Base-by-base conservation (phyloP, 2,797 vertebrate genomes). In the Ctenosaura bakeri region DNA sequence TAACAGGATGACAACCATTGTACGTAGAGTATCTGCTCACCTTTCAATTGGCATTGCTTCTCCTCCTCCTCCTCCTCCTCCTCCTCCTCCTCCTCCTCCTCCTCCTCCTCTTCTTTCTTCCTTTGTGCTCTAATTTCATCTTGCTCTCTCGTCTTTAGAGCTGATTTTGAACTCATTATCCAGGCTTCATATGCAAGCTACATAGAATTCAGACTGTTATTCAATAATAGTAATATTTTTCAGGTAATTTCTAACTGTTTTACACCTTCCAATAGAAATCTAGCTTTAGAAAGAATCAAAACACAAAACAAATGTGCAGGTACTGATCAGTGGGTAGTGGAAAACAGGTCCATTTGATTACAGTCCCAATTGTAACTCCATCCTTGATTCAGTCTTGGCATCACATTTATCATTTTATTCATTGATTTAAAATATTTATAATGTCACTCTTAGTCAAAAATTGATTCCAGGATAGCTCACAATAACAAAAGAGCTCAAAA, bases 131-230 rank as follows among this genome's bases (percentile, higher is more conserved):
- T 96, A 24, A 94, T 96, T 93, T 97, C 97, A 80, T 98, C 97
- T 88, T 93, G 96, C 89, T 97, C 95, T 92, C 98, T 93, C 87
- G 95, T 95, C 90, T 95, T 95, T 20, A 98, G 96, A 18, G 98
- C 97, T 8, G 95, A 94, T 89, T 95, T 97, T 0, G 97, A 96
- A 92, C 97, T 97, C 56, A 96, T 97, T 64, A 97, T 94, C 97
- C 97, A 98, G 73, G 98, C 97, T 3, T 98, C 93, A 79, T 97
- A 97, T 0, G 97, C 97, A 92, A 98, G 94, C 98, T 98, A 92
- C 2, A 22, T 42, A 91, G n/a, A 83, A 12, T 9, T 22, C 56
- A 71, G 73, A 29, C 18, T 76, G 42, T 83, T 76, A 32, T 64
- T 81, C 22, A 50, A 32, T 52, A 82, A 24, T 42, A 50, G 1